Base-by-base conservation (phyloP, 2,113 vertebrate species). In the Gymnocephalus cernua region DNA sequence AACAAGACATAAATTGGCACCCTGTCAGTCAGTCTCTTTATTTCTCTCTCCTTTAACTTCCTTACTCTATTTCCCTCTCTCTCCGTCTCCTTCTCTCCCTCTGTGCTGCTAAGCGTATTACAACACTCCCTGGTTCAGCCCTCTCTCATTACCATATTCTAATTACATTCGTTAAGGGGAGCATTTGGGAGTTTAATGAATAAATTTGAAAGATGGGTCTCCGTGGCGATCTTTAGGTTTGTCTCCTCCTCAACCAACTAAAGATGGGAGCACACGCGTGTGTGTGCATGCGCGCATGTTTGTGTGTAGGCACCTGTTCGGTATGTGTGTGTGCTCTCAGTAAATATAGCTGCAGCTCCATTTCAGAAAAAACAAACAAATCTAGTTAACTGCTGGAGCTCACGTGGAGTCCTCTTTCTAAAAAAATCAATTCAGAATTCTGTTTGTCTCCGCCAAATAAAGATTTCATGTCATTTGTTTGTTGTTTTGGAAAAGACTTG, bases 61-160 rank as follows among this genome's bases (percentile, higher is more conserved):
- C 80, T 73, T 76, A 72, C 84, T 87, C 90, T 83, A 53, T 85
- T 86, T 80, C 77, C 74, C 77, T 74, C 78, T 77, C 56, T 79
- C 80, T 86, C 73, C 74, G 74, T 84, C 86, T 69, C 67, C 77
- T 38, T 61, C 83, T 80, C 79, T 88, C 85, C 79, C 88, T 85
- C 88, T 85, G 87, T 91, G 90, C 88, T 89, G 86, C 90, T 91
- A 87, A 93, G 91, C 89, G 79, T 92, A 93, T 93, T 94, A 93
- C 92, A 94, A 90, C 90, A 92, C 90, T 93, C 93, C 88, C 88
- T 84, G 91, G 90, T 92, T 93, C 92, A 94, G 90, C 92, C 92
- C 93, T 93, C 91, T 92, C 93, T 93, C 92, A 93, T 94, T 93
- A 93, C 92, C 92, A 94, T 93, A 94, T 94, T 94, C 92, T 92